phyloP scores from a whole-genome alignment of 2,113 vertebrate genomes.

The Puntigrus tetrazona region DNA sequence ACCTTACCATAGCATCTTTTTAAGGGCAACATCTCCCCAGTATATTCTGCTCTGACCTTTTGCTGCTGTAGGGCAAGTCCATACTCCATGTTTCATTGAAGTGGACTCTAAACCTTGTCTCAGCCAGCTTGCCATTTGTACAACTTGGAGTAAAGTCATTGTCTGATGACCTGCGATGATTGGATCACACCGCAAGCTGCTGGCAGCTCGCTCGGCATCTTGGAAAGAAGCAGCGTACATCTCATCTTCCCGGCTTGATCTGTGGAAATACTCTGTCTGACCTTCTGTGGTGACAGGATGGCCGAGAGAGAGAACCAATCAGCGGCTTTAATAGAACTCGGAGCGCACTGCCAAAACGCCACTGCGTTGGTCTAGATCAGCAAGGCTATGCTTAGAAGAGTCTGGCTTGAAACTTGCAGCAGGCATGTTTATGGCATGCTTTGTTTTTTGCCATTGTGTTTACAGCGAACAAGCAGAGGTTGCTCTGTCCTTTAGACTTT shows the following conservation, averaged over 20 bases:
- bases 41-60: constrained; percentile 24
- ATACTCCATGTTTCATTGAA: constrained; percentile 17
- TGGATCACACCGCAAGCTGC: constrained; percentile 2
- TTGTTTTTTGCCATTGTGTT: too few relatives aligned
- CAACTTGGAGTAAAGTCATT: constrained; percentile 26
- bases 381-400: background rate
- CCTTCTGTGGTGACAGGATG: constrained; percentile 1
- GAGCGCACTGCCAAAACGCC: background rate
- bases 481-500: background rate
- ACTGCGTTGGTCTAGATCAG: background rate
- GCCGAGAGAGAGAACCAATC: constrained; percentile 1
- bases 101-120: background rate
- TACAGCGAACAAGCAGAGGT: too few relatives aligned
- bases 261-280: constrained; percentile 7
- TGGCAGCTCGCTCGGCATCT: background rate
- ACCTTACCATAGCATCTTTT: constrained; percentile 33
- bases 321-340: background rate
- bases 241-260: constrained; percentile 26
- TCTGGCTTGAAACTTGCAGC: background rate
- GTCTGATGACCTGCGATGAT: constrained; percentile 47
- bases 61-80: background rate
- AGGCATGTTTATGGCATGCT: background rate
- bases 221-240: background rate
- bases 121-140: constrained; percentile 25
- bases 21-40: constrained; percentile 18